Evolutionary conservation across 2,113 vertebrate species (phyloP), one percentile per base, ranked within the genome.

Genomic region (Muntiacus reevesi): DNA sequence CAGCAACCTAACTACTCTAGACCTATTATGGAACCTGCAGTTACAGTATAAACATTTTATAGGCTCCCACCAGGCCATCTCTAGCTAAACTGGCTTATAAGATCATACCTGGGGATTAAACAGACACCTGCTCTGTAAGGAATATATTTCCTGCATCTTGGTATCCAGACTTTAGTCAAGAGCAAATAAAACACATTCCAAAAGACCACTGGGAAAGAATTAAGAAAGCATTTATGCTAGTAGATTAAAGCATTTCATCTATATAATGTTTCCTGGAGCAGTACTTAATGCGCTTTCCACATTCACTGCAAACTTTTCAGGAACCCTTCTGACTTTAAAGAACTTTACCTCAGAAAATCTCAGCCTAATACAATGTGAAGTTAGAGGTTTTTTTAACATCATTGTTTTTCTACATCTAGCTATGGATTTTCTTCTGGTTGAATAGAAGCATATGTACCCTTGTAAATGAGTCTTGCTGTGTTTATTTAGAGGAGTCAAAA

Each of bases 381-480:
- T 43, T 76, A 74, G 23, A 76, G 71, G 12, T 23, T 40, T 40
- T 27, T 76, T 76, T 7, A 43, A 43, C 12, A 76, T 14, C 71
- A 25, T 43, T 74, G 36, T 96, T 95, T 94, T 96, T 87, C n/a
- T 97, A 33, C 79, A 60, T 50, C 89, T 82, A 85, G 89, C 21
- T 96, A 92, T 84, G 43, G 55, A 15, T 95, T 94, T 95, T 36
- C 87, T 76, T 96, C 12, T 85, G 36, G 9, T 55, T 91, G 4
- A 97, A 87, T 19, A 86, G 54, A 33, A 95, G 40, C 76, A 7
- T 92, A 40, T 76, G 7, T 93, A 14, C 30, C 67, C 64, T 88
- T 94, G 27, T 88, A 88, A 81, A 92, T 94, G 45, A 94, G 30
- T 59, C 81, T 89, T 64, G 27, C 40, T 74, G 19, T 94, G 33